Evolutionary conservation across 2,888 invertebrate species (phyloP).

Genomic region (Lasioglossum malachurum): DNA sequence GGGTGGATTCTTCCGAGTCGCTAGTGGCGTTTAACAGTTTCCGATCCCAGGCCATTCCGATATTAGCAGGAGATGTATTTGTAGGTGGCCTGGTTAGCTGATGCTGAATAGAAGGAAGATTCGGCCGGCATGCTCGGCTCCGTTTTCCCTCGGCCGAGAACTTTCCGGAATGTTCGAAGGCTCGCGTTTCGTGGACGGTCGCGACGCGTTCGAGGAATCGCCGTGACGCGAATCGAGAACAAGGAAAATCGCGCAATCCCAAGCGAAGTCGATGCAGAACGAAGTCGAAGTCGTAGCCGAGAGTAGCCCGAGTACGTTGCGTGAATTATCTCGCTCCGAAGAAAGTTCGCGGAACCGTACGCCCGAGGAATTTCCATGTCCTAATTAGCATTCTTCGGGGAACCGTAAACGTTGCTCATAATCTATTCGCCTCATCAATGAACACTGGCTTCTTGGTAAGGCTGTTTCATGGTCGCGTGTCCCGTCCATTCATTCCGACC

Average conservation of each 20-base stretch:
- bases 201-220: neutral
- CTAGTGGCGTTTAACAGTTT: conserved; percentile 21
- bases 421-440: conserved; percentile 65
- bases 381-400: conserved; percentile 61
- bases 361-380: conserved; percentile 49
- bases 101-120: neutral
- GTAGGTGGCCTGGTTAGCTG: conserved; percentile 19
- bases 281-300: neutral
- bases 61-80: conserved; percentile 10
- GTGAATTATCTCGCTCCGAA: neutral
- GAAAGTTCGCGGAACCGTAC: conserved; percentile 42
- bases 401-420: conserved; percentile 49
- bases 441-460: conserved; percentile 62
- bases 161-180: conserved; percentile 5
- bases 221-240: neutral
- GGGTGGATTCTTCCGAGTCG: neutral
- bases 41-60: conserved; percentile 4
- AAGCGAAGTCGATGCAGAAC: neutral
- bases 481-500: conserved; percentile 56
- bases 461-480: conserved; percentile 65
- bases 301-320: conserved; percentile 3
- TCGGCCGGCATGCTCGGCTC: conserved; percentile 9
- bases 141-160: neutral
- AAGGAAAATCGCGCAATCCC: neutral
- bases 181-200: neutral